Evolutionary conservation across 2,113 vertebrate species (phyloP).

Genomic region (Nyctereutes procyonoides): DNA sequence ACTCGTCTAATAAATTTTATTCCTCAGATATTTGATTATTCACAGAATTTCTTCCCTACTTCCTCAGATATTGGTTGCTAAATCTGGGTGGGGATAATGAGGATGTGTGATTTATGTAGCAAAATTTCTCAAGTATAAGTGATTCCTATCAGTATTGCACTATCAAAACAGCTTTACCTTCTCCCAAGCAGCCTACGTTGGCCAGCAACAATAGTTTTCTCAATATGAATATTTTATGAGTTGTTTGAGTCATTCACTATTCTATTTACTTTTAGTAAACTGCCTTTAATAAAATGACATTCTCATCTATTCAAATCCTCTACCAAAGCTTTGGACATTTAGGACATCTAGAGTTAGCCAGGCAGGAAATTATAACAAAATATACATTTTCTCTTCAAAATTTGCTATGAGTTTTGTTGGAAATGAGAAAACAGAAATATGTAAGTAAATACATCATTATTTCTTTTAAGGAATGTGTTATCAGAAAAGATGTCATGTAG

Average conservation of each 20-base stretch:
- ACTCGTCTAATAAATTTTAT: conserved; percentile 1
- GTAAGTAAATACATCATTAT: not conserved
- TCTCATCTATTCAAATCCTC: not conserved
- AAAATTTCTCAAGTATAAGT: not conserved
- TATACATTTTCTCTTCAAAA: conserved; percentile 38
- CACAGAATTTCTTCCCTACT: not conserved
- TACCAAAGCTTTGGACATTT: conserved; percentile 2
- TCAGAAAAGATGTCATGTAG: conserved; percentile 17
- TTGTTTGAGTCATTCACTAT: not conserved
- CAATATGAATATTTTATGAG: not conserved
- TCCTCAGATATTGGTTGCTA: not conserved
- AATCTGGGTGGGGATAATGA: not conserved
- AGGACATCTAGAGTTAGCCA: not conserved
- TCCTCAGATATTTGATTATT: not conserved
- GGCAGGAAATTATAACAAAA: conserved; percentile 9
- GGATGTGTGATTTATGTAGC: not conserved
- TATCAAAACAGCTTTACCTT: not conserved
- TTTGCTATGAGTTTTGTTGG: not conserved
- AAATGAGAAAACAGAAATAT: conserved; percentile 13
- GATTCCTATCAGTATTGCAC: not conserved
- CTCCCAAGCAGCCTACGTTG: not conserved
- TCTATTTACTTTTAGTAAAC: conserved; percentile 25
- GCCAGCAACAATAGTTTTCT: not conserved
- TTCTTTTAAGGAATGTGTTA: not conserved
- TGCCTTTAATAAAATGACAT: not conserved